phyloP scores from a whole-genome alignment of 1,140 invertebrate species.

The Saxidomus purpurata region DNA sequence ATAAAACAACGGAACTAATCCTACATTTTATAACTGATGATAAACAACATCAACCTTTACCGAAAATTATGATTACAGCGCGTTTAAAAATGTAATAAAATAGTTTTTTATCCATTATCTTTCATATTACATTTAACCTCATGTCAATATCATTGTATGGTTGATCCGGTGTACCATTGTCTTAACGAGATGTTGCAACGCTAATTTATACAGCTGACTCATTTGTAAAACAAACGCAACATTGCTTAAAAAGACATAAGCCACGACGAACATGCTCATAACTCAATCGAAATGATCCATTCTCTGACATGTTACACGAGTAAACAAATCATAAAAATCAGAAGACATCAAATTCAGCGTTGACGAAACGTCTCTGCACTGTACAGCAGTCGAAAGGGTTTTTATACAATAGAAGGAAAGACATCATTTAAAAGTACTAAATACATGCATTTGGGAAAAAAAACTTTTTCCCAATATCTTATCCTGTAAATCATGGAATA shows the following conservation, averaged over 20 bases:
- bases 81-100: not conserved
- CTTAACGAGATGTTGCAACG: not conserved
- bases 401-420: no score
- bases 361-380: not conserved
- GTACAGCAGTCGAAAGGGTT: no score
- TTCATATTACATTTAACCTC: not conserved
- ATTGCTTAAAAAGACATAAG: constrained; percentile 1
- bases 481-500: not conserved
- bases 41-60: no score
- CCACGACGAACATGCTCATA: not conserved
- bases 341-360: constrained; percentile 13
- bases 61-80: not conserved
- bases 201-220: constrained; percentile 4
- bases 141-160: not conserved
- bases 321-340: constrained; percentile 31
- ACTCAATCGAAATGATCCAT: not conserved
- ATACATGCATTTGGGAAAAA: not conserved
- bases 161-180: not conserved
- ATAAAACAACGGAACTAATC: no score
- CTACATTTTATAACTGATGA: no score
- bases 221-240: constrained; percentile 21
- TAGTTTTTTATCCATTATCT: not conserved
- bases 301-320: not conserved
- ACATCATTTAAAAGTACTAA: not conserved
- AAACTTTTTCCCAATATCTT: not conserved